Base-by-base conservation (phyloP, 2,797 vertebrate genomes). In the Clarias pachynema region DNA sequence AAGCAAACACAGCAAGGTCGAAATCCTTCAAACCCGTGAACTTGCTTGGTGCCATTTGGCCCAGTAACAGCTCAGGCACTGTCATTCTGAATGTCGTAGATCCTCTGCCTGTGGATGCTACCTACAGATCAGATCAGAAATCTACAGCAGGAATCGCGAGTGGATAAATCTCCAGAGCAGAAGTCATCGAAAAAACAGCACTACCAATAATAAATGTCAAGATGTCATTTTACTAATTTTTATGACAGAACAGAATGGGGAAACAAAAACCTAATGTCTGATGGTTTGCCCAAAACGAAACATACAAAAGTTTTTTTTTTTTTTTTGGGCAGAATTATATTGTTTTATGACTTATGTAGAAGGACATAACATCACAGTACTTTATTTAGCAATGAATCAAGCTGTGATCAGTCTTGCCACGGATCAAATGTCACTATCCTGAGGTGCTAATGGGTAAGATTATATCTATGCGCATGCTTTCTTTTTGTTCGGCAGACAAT, bases 11-110 rank as follows among this genome's bases (percentile, higher is more conserved):
- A 56, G 59, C 34, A 20, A 66, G 44, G 0, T 85, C 75, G 0
- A 74, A 86, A 31, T 37, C 34, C 5, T 86, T 82, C 24, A 81
- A 83, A 12, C 66, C 73, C 2, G 66, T 80, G 24, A 87, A 74
- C 59, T 80, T 88, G 60, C 81, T 90, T 8, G 79, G 26, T 2
- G 63, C 63, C 57, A 85, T 86, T 34, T 72, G 56, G 63, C 73
- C 82, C 69, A 88, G 86, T 29, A 86, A 81, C n/a, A 87, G 40
- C 62, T 88, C 83, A 15, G 66, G 87, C 62, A 88, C 88, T 0
- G 87, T 91, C 77, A 83, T 91, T 22, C 73, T 89, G 20, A 90
- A 89, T 15, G 77, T 90, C 20, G 90, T 83, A 8, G 90, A 91
- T 49, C 88, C 88, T 0, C 86, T 66, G 16, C 87, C 88, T 31